Percentiles rank a stretch among this genome's conserved stretches.
Conservation (phyloP, 2,113 vertebrate genomes). For the Megaptera novaeangliae region DNA sequence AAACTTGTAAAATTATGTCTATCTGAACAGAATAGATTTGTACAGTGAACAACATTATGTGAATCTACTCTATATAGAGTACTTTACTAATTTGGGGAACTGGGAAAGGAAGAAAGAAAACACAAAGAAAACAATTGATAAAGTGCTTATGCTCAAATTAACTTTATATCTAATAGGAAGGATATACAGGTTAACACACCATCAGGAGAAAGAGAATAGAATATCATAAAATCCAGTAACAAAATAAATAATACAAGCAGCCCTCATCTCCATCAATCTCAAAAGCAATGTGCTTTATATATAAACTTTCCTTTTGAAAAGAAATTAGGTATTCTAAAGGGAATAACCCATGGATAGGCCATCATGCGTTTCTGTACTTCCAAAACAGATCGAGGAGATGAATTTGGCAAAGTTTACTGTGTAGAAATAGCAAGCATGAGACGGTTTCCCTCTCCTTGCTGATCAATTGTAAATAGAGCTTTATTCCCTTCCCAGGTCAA, state of each 20-base stretch:
- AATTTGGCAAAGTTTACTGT: neutral
- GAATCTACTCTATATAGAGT: neutral
- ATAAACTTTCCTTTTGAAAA: neutral
- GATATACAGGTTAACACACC: neutral
- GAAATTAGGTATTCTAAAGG: slow-evolving; percentile 18
- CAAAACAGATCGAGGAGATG: neutral
- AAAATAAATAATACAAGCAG: neutral
- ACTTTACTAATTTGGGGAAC: neutral
- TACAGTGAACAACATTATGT: neutral
- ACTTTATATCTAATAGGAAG: neutral
- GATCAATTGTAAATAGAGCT: neutral
- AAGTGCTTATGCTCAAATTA: neutral
- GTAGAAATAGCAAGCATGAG: neutral
- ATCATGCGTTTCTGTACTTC: neutral
- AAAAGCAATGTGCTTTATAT: neutral
- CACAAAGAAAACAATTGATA: neutral
- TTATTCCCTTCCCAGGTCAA: neutral
- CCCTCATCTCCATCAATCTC: neutral
- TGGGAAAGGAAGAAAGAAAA: neutral
- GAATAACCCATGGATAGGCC: neutral
- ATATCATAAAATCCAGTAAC: neutral
- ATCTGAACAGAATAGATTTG: neutral
- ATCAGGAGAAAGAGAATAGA: neutral
- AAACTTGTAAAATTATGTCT: neutral
- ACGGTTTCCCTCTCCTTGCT: neutral